phyloP scores from a whole-genome alignment of 2,113 vertebrate species.

The Synchiropus splendidus region DNA sequence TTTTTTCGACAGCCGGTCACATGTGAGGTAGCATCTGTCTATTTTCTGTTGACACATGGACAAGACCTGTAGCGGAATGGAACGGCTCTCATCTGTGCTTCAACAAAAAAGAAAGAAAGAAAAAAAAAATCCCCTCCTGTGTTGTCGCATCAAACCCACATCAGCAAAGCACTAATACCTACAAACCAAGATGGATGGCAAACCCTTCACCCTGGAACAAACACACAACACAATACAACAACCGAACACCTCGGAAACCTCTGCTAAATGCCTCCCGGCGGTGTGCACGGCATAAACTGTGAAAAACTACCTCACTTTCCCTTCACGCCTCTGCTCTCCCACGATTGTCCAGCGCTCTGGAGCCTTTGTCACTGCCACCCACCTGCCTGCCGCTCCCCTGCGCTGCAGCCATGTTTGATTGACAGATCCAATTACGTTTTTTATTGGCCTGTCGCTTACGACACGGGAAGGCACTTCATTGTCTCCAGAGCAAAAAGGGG shows the following conservation, averaged over 20 bases:
- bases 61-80: no score
- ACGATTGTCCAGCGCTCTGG: constrained; percentile 29
- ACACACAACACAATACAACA: constrained; percentile 41
- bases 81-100: no score
- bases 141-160: constrained; percentile 48
- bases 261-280: constrained; percentile 25
- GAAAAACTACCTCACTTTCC: constrained; percentile 3
- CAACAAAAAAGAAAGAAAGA: no score
- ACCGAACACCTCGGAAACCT: constrained; percentile 23
- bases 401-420: constrained; percentile 50
- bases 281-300: constrained; percentile 8
- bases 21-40: no score
- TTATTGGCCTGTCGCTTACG: constrained; percentile 62
- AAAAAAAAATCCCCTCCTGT: constrained; percentile 18
- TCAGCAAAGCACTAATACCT: constrained; percentile 37
- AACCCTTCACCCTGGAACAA: constrained; percentile 20
- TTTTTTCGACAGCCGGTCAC: no score
- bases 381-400: constrained; percentile 17
- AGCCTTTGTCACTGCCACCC: constrained; percentile 17
- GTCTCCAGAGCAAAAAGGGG: constrained; percentile 53
- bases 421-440: constrained; percentile 71
- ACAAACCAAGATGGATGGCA: constrained; percentile 45
- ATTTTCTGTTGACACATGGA: no score
- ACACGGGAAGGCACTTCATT: constrained; percentile 64
- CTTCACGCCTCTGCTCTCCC: constrained; percentile 5